These are phyloP conservation scores for Mechanitis mazaeus DNA, from an alignment of 2,888 invertebrate species.

Conservation along the genomic window DNA sequence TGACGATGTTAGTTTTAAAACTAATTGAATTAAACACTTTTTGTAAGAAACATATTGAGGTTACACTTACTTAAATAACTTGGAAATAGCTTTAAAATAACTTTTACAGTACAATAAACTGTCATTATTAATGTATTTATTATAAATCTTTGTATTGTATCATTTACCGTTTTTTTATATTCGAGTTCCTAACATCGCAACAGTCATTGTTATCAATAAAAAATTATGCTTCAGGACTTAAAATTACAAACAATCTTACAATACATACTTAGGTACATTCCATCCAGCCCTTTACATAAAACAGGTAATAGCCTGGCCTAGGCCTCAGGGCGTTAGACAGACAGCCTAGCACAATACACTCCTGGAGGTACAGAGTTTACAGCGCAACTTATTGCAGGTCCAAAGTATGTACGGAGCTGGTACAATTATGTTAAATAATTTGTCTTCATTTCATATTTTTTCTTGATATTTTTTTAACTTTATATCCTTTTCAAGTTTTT, in stretches of 20 bases:
- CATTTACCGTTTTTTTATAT: too few species aligned
- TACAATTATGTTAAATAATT: slow-evolving; percentile 22
- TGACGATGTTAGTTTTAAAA: slow-evolving; percentile 34
- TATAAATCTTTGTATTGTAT: too few species aligned
- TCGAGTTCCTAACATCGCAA: too few species aligned
- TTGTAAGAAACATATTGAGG: too few species aligned
- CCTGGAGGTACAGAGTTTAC: slow-evolving; percentile 50
- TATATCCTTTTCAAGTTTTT: background rate
- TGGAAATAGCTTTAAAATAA: too few species aligned
- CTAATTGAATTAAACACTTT: slow-evolving; percentile 28
- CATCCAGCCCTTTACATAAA: slow-evolving; percentile 34
- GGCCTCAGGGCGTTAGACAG: slow-evolving; percentile 35
- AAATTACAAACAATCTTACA: slow-evolving; percentile 23
- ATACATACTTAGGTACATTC: slow-evolving; percentile 27
- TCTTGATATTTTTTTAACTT: too few species aligned
- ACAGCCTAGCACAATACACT: slow-evolving; percentile 48
- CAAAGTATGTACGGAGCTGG: slow-evolving; percentile 38
- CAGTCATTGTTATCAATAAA: background rate
- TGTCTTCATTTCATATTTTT: slow-evolving; percentile 8
- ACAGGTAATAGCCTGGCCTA: slow-evolving; percentile 35
- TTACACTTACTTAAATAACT: too few species aligned
- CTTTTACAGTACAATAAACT: too few species aligned
- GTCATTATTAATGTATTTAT: too few species aligned
- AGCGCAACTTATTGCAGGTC: slow-evolving; percentile 54
- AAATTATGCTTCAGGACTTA: slow-evolving; percentile 12